Conservation (phyloP, 2,113 vertebrate genomes). For the Menura novaehollandiae region DNA sequence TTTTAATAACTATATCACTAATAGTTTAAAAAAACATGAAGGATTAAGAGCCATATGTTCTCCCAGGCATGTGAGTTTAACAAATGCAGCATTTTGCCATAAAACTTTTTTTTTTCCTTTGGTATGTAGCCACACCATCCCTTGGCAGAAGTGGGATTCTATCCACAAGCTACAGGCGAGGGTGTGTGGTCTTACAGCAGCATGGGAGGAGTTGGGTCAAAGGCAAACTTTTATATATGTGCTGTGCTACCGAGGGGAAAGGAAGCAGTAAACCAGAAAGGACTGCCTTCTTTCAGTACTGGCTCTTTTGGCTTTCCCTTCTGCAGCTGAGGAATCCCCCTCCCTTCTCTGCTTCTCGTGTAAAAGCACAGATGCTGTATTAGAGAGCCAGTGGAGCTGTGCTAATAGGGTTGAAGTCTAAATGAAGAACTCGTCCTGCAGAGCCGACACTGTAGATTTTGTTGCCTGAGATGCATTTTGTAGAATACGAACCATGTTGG, state of each 20-base stretch:
- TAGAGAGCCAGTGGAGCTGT: neutral
- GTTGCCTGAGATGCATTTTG: neutral
- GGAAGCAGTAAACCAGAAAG: conserved; percentile 49
- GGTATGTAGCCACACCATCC: neutral
- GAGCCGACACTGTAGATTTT: neutral
- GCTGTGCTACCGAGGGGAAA: neutral
- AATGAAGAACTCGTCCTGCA: neutral
- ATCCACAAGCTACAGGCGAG: neutral
- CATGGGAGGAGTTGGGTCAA: conserved; percentile 32
- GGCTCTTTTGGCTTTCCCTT: neutral
- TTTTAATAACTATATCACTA: neutral
- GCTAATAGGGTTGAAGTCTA: neutral
- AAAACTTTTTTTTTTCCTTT: neutral
- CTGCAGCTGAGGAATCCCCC: conserved; percentile 1
- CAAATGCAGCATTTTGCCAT: neutral
- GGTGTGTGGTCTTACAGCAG: conserved; percentile 43
- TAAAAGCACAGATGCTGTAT: neutral
- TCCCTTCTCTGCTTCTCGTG: neutral
- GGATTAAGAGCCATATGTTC: conserved; percentile 1
- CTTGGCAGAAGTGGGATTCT: neutral
- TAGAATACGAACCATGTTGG: neutral
- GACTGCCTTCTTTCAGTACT: neutral
- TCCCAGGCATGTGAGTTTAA: neutral
- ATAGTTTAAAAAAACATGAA: neutral
- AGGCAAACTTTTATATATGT: conserved; percentile 15